Percentiles rank a stretch among this genome's conserved stretches.
These are phyloP conservation scores for Solea solea DNA, from an alignment of 2,113 vertebrate genomes.

Conservation along the genomic window DNA sequence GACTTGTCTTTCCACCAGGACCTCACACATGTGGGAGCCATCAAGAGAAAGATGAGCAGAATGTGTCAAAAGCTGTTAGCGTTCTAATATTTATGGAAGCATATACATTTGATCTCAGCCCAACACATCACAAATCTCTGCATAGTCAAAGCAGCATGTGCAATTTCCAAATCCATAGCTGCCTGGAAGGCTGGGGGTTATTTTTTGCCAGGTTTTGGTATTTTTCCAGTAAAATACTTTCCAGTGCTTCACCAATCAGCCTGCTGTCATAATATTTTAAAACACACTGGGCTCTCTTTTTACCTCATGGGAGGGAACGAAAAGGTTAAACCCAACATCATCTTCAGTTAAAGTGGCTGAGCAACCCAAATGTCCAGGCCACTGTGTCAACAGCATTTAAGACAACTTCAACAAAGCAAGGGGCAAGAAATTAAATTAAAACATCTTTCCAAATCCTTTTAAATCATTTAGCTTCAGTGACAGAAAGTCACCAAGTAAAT, in stretches of 20 bases:
- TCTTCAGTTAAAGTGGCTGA: slow-evolving; percentile 3
- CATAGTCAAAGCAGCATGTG: slow-evolving; percentile 71
- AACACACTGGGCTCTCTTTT: neutral
- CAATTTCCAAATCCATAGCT: slow-evolving; percentile 45
- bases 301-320: slow-evolving; percentile 11
- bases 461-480: neutral
- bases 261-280: slow-evolving; percentile 40
- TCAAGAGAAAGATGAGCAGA: slow-evolving; percentile 77
- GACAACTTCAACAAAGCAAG: neutral
- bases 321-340: slow-evolving; percentile 1
- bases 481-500: neutral
- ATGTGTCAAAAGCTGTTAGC: slow-evolving; percentile 74
- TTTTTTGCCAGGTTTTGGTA: slow-evolving; percentile 38
- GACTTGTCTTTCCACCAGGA: slow-evolving; percentile 37
- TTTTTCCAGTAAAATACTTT: slow-evolving; percentile 60
- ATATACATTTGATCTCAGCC: slow-evolving; percentile 68
- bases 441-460: neutral
- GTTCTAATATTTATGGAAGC: slow-evolving; percentile 69
- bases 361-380: neutral
- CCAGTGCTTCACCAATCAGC: slow-evolving; percentile 48
- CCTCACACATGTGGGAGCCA: slow-evolving; percentile 78
- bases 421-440: too few relatives aligned
- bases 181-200: slow-evolving; percentile 13
- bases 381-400: neutral
- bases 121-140: slow-evolving; percentile 52